Conservation (phyloP, 2,888 invertebrate species). For the Athalia circularis region DNA sequence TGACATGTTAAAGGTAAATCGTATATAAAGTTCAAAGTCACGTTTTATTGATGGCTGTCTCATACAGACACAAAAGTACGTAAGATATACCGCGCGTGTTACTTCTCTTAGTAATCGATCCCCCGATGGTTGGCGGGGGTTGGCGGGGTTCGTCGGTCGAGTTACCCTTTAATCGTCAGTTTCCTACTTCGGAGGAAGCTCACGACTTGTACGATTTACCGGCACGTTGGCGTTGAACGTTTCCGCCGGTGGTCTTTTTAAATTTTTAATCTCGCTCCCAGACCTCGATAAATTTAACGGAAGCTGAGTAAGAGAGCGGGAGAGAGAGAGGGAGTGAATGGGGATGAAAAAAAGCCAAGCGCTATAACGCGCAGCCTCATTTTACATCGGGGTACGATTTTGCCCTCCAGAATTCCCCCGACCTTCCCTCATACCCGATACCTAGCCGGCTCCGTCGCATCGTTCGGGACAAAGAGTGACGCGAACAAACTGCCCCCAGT, state of each 20-base stretch:
- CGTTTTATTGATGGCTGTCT: slow-evolving; percentile 8
- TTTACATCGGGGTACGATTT: slow-evolving; percentile 7
- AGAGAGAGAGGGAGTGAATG: neutral
- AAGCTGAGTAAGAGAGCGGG: slow-evolving; percentile 5
- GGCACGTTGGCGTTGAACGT: slow-evolving; percentile 40
- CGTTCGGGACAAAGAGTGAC: slow-evolving; percentile 40
- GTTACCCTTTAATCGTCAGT: slow-evolving; percentile 38
- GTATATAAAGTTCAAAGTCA: neutral
- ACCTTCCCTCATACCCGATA: neutral
- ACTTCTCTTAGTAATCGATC: slow-evolving; percentile 30
- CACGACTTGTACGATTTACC: slow-evolving; percentile 36
- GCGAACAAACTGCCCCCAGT: slow-evolving; percentile 34
- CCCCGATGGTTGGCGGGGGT: neutral
- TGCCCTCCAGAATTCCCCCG: slow-evolving; percentile 31
- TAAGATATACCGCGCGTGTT: slow-evolving; percentile 4
- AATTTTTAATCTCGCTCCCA: slow-evolving; percentile 40
- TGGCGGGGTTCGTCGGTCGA: slow-evolving; percentile 6
- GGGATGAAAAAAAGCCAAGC: no score
- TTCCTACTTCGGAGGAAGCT: slow-evolving; percentile 33
- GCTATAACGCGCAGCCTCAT: slow-evolving; percentile 18
- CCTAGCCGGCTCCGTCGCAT: neutral
- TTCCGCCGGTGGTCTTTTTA: slow-evolving; percentile 28
- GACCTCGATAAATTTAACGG: slow-evolving; percentile 32
- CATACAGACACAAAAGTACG: neutral
- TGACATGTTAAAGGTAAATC: no score